phyloP scores from a whole-genome alignment of 2,113 vertebrate species.

The cat (Felis catus) region F.catus_Fca126_mat1.0 CM031412.1:68649501-68650000 shows the following conservation, averaged over 20 bases:
- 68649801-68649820: not conserved
- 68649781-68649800: not conserved
- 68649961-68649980: not conserved
- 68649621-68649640: constrained; percentile 7
- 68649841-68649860: not conserved
- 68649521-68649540: no score
- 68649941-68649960: not conserved
- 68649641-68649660: not conserved
- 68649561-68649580: constrained; percentile 13
- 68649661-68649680: not conserved
- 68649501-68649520: no score
- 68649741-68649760: not conserved
- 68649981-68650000: not conserved
- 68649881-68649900: not conserved
- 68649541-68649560: not conserved
- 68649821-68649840: constrained; percentile 24
- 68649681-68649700: constrained; percentile 5
- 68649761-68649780: not conserved
- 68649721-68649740: not conserved
- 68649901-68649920: not conserved
- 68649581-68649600: not conserved
- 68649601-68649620: not conserved
- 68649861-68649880: not conserved
- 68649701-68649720: not conserved
- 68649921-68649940: not conserved